These are phyloP conservation scores for Brevimyrus niger DNA, from an alignment of 2,113 vertebrate species.

Conservation along the genomic window DNA sequence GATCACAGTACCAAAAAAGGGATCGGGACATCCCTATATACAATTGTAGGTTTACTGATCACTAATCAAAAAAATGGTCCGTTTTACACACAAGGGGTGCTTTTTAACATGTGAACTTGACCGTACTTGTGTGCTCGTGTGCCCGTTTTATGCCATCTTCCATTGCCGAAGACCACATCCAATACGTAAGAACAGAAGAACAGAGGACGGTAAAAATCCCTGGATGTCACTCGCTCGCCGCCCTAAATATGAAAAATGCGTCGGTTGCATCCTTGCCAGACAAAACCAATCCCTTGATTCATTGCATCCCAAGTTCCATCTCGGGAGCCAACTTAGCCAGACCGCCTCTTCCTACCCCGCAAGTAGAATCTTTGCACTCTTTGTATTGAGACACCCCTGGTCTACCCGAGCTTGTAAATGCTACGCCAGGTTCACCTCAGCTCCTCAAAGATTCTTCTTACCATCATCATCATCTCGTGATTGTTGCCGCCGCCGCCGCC, in stretches of 20 bases:
- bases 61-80: neutral
- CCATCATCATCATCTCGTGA: conserved; percentile 54
- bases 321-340: neutral
- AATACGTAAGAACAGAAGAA: neutral
- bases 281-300: neutral
- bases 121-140: no score
- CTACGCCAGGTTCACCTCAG: neutral
- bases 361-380: neutral
- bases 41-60: neutral
- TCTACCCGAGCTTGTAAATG: neutral
- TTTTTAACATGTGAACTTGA: neutral
- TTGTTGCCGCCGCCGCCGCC: neutral
- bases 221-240: neutral
- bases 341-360: neutral
- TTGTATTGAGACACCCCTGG: neutral
- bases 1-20: neutral
- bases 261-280: neutral
- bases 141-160: neutral
- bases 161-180: neutral
- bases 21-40: neutral
- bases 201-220: neutral
- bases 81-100: neutral
- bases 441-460: conserved; percentile 43
- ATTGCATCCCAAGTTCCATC: neutral
- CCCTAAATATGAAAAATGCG: neutral